A percentile compares a stretch with the other conserved stretches of the same genome.
Conservation (phyloP, 53 echinoderm and acorn worm species). For the Echinarachnius parma region DNA sequence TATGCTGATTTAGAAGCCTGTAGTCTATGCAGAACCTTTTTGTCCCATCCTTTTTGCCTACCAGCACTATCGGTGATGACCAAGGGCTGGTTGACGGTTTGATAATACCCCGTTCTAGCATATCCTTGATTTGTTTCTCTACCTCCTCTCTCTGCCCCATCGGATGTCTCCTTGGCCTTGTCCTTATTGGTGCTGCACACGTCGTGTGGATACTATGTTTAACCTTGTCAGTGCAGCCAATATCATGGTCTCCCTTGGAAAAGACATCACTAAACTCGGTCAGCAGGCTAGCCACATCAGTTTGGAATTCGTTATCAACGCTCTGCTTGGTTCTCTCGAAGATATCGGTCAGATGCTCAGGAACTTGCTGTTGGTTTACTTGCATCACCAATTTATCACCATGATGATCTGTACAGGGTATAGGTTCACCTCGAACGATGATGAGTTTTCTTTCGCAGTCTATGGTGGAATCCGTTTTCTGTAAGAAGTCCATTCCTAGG, state of each 20-base stretch:
- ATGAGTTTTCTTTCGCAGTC: not conserved
- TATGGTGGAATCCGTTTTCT: not conserved
- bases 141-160: constrained; percentile 49
- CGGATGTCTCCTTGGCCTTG: constrained; percentile 42
- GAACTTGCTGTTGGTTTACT: not conserved
- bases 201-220: constrained; percentile 57
- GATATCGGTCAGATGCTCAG: constrained; percentile 19
- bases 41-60: constrained; percentile 47
- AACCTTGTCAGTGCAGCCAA: constrained; percentile 53
- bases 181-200: constrained; percentile 33
- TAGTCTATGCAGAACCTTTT: constrained; percentile 49
- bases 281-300: constrained; percentile 33
- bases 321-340: not conserved
- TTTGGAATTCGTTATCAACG: constrained; percentile 3
- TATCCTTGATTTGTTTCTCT: constrained; percentile 48
- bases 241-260: constrained; percentile 48
- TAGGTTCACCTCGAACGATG: not conserved
- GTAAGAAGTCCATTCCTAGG: constrained; percentile 56
- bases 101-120: constrained; percentile 58
- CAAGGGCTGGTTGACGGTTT: constrained; percentile 60
- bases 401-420: not conserved
- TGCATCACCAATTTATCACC: not conserved
- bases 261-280: constrained; percentile 48
- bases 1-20: constrained; percentile 28
- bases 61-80: constrained; percentile 59